Evolutionary conservation across 2,888 invertebrate genomes (phyloP), one percentile per base, ranked within the genome.

Genomic region (Trichopoda pennipes): DNA sequence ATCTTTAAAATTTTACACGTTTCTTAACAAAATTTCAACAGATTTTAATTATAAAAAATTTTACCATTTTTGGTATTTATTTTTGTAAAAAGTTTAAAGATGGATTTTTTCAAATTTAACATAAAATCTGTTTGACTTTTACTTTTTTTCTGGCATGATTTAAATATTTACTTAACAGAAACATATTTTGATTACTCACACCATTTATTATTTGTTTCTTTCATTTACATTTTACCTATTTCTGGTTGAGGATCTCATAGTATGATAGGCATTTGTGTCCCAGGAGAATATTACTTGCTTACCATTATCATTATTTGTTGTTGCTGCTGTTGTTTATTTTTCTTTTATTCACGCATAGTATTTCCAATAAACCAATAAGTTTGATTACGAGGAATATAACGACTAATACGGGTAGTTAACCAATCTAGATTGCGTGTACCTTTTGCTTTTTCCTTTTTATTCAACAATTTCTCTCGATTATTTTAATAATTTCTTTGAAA

Each of bases 391-490:
- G 28, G n/a, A 70, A 44, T 77, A 51, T 56, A 66, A 68, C 73
- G 60, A 78, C 55, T 61, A 63, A 76, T 76, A 51, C 76, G 70
- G 73, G 72, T 80, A 74, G 63, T 75, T 66, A 55, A 73, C 60
- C 64, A 42, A 23, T 79, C 49, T 56, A 10, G 35, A 61, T 19
- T 68, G 42, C 69, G 19, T 55, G 47, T 73, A 44, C 17, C 47
- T 49, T 49, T 17, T 10, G 19, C 9, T 49, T 49, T 49, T 49
- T 3, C 47, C 17, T 85, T 81, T 77, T 68, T 78, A 76, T 86
- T 86, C 85, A 66, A 60, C 51, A 75, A 75, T 75, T 75, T 75
- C 69, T 78, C 73, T 76, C 68, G 79, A 79, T 72, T 82, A 79
- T 82, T 64, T 70, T 75, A 72, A 82, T 82, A 82, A 82, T 82